phyloP scores from a whole-genome alignment of 1,140 invertebrate genomes.

The Drosophila carrolli region DNA sequence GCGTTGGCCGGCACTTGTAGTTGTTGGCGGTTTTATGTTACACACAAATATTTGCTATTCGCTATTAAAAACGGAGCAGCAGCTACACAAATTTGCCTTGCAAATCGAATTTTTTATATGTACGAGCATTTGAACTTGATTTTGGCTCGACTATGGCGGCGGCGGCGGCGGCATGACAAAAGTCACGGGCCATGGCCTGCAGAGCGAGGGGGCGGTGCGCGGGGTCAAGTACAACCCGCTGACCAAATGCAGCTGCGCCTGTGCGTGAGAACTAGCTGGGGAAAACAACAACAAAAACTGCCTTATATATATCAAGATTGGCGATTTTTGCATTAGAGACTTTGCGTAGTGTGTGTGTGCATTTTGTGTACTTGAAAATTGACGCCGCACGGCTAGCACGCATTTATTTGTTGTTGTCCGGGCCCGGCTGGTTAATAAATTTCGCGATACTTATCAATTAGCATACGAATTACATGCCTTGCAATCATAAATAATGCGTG shows the following conservation, averaged over 20 bases:
- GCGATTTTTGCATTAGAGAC: slow-evolving; percentile 72
- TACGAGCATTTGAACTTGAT: slow-evolving; percentile 72
- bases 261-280: slow-evolving; percentile 75
- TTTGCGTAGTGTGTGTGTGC: slow-evolving; percentile 3
- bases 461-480: slow-evolving; percentile 84
- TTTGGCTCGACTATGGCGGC: slow-evolving; percentile 43
- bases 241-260: slow-evolving; percentile 74
- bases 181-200: slow-evolving; percentile 53
- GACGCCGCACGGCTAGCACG: slow-evolving; percentile 77
- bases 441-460: slow-evolving; percentile 84
- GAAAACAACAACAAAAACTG: slow-evolving; percentile 28
- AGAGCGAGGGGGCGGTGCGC: slow-evolving; percentile 37
- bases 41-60: slow-evolving; percentile 66
- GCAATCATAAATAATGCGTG: slow-evolving; percentile 84
- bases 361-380: slow-evolving; percentile 75
- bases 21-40: slow-evolving; percentile 74
- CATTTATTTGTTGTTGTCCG: slow-evolving; percentile 63
- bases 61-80: slow-evolving; percentile 65
- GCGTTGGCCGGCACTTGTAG: slow-evolving; percentile 49
- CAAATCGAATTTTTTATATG: slow-evolving; percentile 59
- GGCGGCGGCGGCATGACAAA: slow-evolving; percentile 63
- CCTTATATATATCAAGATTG: slow-evolving; percentile 82
- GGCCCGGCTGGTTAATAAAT: slow-evolving; percentile 79
- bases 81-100: slow-evolving; percentile 69
- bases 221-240: slow-evolving; percentile 60